Evolutionary conservation across 2,888 invertebrate genomes (phyloP), one percentile per base, ranked within the genome.

Genomic region (Clusia tigrina): DNA sequence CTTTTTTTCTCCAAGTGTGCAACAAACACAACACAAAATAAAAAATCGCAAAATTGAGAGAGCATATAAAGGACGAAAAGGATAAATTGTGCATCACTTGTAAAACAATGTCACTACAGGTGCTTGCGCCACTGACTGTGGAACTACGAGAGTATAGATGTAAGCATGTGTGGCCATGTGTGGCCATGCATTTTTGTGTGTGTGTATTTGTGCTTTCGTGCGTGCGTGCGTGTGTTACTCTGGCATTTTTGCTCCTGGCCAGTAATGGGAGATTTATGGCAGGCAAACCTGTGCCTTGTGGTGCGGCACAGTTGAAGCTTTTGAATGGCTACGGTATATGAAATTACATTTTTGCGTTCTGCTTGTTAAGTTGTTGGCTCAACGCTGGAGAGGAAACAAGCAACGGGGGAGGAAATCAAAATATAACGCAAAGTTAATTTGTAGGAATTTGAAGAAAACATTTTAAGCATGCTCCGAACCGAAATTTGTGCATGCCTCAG

Each of bases 61-160:
- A 42, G 42, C 15, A 6, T 42, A n/a, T 17, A 42, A 42, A 42
- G 42, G 42, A 42, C n/a, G 42, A 42, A 42, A 42, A 17, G n/a
- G 3, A 42, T 42, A 42, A 6, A 42, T 3, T 42, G 42, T 42
- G 42, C 42, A 42, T 42, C n/a, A 17, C n/a, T 42, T 6, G 42
- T 42, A 17, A 42, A 42, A 42, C 42, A 42, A 42, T 42, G 42
- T 42, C 42, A 42, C 42, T 42, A 17, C 42, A 42, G 32, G 32
- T 32, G 32, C 32, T 9, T 12, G 32, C 32, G 6, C 6, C 12
- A 32, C 12, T 32, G 32, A 32, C 32, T 32, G 32, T 32, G 32
- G 6, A 12, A 32, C 6, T 32, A 9, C 12, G 32, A 32, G 32
- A 9, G 32, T 32, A 12, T 32, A 12, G 6, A 12, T 32, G 32